Conservation (phyloP, 2,888 invertebrate genomes). For the Epinotia nisella region DNA sequence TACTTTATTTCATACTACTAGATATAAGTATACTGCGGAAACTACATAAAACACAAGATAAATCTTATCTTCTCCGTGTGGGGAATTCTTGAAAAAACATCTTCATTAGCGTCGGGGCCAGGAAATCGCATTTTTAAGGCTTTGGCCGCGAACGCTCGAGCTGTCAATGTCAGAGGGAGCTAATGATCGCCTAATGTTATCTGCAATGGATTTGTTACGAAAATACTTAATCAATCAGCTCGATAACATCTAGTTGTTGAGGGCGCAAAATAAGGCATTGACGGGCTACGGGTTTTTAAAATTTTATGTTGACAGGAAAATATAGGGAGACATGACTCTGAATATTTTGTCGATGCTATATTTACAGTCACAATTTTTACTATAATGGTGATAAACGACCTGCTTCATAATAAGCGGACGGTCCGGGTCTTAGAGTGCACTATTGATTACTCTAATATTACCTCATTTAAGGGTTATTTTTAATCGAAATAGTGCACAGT, state of each 20-base stretch:
- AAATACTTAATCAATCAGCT: constrained; percentile 36
- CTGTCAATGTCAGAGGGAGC: constrained; percentile 36
- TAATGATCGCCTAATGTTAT: constrained; percentile 42
- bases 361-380: too few relatives aligned
- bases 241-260: not conserved
- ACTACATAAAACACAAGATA: not conserved
- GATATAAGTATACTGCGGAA: too few relatives aligned
- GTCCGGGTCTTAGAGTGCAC: too few relatives aligned
- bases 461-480: too few relatives aligned
- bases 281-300: not conserved
- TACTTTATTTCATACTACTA: too few relatives aligned
- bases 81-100: constrained; percentile 4
- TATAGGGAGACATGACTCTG: not conserved
- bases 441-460: too few relatives aligned
- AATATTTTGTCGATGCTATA: not conserved
- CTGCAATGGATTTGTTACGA: constrained; percentile 18
- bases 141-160: constrained; percentile 22
- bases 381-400: too few relatives aligned
- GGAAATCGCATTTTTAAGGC: constrained; percentile 36
- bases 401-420: too few relatives aligned
- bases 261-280: not conserved
- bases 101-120: constrained; percentile 9
- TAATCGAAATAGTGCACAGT: too few relatives aligned
- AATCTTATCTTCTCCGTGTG: not conserved
- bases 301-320: not conserved